Evolutionary conservation across 2,113 vertebrate genomes (phyloP).

Genomic region (Helogale parvula): DNA sequence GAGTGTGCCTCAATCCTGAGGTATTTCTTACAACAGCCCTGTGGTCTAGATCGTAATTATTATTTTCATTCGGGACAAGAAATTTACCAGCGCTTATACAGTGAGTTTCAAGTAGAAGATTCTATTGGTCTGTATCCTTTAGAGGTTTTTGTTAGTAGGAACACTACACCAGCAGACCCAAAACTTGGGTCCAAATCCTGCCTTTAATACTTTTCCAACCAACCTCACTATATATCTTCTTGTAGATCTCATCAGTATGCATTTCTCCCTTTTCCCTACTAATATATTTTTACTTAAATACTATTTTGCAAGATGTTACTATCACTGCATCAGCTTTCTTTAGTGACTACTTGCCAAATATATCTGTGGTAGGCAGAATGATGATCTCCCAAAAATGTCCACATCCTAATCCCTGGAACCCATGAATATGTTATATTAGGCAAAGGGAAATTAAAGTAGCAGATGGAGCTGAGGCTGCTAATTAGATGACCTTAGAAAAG

Average conservation of each 20-base stretch:
- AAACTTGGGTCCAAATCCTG: background rate
- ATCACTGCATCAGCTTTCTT: background rate
- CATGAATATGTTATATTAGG: background rate
- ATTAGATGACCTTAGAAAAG: background rate
- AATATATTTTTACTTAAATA: conserved; percentile 11
- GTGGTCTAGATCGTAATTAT: conserved; percentile 68
- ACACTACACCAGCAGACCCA: background rate
- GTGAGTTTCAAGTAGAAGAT: background rate
- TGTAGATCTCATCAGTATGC: conserved; percentile 17
- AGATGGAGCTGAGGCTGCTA: background rate
- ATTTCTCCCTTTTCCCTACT: background rate
- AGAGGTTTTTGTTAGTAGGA: background rate
- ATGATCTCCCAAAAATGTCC: background rate
- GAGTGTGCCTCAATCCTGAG: conserved; percentile 68
- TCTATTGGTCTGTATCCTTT: background rate
- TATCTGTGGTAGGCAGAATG: background rate
- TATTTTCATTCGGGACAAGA: conserved; percentile 69
- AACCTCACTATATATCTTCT: background rate
- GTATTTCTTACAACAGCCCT: conserved; percentile 73
- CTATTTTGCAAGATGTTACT: background rate
- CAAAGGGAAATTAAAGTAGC: background rate
- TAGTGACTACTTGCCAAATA: background rate
- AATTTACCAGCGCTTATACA: conserved; percentile 27
- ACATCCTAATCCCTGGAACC: background rate
- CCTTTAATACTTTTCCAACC: conserved; percentile 24